These are phyloP conservation scores for Rhagium mordax DNA, from an alignment of 2,888 invertebrate genomes.

Conservation along the genomic window DNA sequence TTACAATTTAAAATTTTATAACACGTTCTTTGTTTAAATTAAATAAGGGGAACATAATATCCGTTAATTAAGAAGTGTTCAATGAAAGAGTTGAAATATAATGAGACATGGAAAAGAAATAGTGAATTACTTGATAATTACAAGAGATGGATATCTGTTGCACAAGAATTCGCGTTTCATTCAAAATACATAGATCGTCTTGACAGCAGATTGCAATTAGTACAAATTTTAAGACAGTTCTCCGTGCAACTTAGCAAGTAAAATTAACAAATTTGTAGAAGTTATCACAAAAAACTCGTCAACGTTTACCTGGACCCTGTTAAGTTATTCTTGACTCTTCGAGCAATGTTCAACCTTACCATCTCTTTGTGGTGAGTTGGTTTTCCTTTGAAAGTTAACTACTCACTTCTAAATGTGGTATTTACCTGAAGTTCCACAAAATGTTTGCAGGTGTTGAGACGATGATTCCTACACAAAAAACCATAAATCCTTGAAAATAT, in stretches of 20 bases:
- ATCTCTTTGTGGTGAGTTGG: neutral
- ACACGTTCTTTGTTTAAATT: neutral
- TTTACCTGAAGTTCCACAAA: slow-evolving; percentile 10
- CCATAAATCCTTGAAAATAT: neutral
- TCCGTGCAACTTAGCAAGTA: neutral
- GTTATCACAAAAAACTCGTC: slow-evolving; percentile 1
- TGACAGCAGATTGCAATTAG: slow-evolving; percentile 6
- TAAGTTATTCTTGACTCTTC: neutral
- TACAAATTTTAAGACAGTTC: slow-evolving; percentile 6
- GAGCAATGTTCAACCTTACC: neutral
- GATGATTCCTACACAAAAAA: slow-evolving; percentile 1
- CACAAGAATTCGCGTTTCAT: neutral
- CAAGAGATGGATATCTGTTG: neutral
- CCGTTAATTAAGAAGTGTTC: neutral
- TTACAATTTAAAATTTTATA: too few relatives aligned
- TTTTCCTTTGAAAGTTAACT: neutral
- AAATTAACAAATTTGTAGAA: slow-evolving; percentile 1
- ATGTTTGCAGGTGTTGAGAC: slow-evolving; percentile 12
- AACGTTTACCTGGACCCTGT: slow-evolving; percentile 4
- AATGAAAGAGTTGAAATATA: neutral
- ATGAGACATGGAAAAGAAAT: neutral
- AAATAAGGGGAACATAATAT: neutral
- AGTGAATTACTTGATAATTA: neutral
- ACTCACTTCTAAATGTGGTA: slow-evolving; percentile 6
- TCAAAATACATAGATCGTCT: neutral